Evolutionary conservation across 2,113 vertebrate genomes (phyloP), one percentile per base, ranked within the genome.

Genomic region (Tyrannus savana): DNA sequence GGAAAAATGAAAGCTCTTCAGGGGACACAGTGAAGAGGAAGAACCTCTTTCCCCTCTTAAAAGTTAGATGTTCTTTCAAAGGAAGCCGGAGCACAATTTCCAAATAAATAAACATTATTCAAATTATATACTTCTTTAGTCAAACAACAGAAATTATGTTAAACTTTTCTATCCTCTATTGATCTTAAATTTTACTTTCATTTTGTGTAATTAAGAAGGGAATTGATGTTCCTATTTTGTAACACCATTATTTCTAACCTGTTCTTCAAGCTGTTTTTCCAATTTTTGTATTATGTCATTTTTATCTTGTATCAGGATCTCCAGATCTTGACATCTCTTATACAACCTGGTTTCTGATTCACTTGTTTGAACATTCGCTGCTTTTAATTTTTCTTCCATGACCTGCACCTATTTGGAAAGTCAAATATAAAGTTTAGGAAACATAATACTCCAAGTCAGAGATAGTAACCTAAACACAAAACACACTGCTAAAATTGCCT

Each of bases 381-480:
- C 98, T 96, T 99, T 99, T 96, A 99, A 97, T 97, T 99, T 99
- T 95, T 99, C 99, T 97, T 99, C 99, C 99, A 99, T 99, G 97
- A 99, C 98, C 95, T 99, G 99, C 33, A 99, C 98, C 99, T 99
- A 82, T 96, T 87, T 85, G 88, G 46, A 96, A 95, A 47, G 79
- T 75, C 86, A 97, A 96, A 96, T 28, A 55, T 47, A 94, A 75
- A 81, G 30, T 77, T 82, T 75, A 87, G 50, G 59, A 85, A 93
- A 82, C 58, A 19, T 31, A 59, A 63, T 12, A 49, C 33, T 84
- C 42, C n/a, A 84, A 49, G 55, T n/a, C 52, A 91, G 84, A 78
- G 33, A 7, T 15, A 72, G 42, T 49, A 71, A 78, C 72, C 84
- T 81, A 63, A 75, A 94, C 33, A 64, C 22, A 68, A 78, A 88